Conservation (phyloP, 2,888 invertebrate genomes). For the Dicyrtoma fusca region DNA sequence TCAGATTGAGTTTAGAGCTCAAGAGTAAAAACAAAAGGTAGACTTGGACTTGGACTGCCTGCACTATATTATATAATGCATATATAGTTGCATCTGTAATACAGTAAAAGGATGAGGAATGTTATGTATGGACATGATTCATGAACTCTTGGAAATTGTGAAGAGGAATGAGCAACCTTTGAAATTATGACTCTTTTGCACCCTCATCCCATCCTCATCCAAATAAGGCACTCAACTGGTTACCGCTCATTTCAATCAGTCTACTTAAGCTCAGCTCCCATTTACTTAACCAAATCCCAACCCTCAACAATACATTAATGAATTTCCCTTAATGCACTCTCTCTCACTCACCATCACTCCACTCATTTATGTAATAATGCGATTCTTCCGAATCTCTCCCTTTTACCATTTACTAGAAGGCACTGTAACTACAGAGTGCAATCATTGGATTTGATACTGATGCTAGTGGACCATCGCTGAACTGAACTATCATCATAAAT, state of each 20-base stretch:
- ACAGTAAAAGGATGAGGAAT: too few relatives aligned
- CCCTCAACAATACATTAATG: constrained; percentile 18
- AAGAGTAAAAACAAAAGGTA: too few relatives aligned
- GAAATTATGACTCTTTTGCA: constrained; percentile 38
- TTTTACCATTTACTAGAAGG: too few relatives aligned
- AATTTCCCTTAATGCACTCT: constrained; percentile 6
- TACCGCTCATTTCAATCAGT: constrained; percentile 38
- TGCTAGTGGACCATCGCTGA: too few relatives aligned
- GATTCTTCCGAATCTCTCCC: too few relatives aligned
- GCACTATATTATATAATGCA: too few relatives aligned
- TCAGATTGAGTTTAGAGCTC: too few relatives aligned
- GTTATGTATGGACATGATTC: constrained; percentile 10
- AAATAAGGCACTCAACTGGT: constrained; percentile 40
- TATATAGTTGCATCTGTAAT: too few relatives aligned
- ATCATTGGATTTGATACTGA: too few relatives aligned
- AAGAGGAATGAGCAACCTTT: background rate
- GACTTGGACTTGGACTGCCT: too few relatives aligned
- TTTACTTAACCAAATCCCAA: constrained; percentile 28
- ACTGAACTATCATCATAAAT: background rate
- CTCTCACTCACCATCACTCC: background rate
- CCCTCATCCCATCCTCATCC: constrained; percentile 29
- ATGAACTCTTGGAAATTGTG: constrained; percentile 17
- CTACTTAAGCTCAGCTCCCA: constrained; percentile 21
- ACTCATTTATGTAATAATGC: too few relatives aligned
- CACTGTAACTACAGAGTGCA: too few relatives aligned